Base-by-base conservation (phyloP, 2,888 invertebrate genomes). In the Lottia gigantea region DNA sequence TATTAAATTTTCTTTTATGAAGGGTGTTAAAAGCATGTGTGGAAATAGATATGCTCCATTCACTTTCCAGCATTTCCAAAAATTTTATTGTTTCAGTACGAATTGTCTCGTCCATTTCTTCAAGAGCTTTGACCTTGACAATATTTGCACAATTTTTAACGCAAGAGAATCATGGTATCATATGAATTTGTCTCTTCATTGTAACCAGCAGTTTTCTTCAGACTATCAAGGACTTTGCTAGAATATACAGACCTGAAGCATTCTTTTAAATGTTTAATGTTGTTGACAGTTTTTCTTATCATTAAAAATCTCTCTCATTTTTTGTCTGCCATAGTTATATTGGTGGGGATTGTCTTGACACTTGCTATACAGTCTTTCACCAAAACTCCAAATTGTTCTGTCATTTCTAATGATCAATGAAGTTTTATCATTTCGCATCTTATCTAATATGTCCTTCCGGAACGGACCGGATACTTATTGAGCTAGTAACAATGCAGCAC, bases 121-220 rank as follows among this genome's bases (percentile, higher is more conserved):
- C 55, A n/a, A 55, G 55, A n/a, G 55, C 55, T 55, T 55, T 55
- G 19, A 55, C 19, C 55, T 55, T 55, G n/a, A 55, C 55, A n/a
- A 55, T 55, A 19, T n/a, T 55, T 55, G 55, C 55, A 12, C n/a
- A n/a, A n/a, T n/a, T n/a, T n/a, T n/a, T n/a, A n/a, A n/a, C n/a
- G n/a, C n/a, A n/a, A n/a, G n/a, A n/a, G n/a, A n/a, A n/a, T n/a
- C n/a, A n/a, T n/a, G n/a, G n/a, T n/a, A n/a, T n/a, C n/a, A n/a
- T n/a, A n/a, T n/a, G n/a, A n/a, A n/a, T n/a, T n/a, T n/a, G n/a
- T n/a, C n/a, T n/a, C n/a, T n/a, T n/a, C n/a, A n/a, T n/a, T n/a
- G n/a, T n/a, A n/a, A n/a, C n/a, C n/a, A n/a, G n/a, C n/a, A n/a
- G n/a, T n/a, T n/a, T n/a, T n/a, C n/a, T n/a, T n/a, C n/a, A n/a